Base-by-base conservation (phyloP, 2,888 invertebrate genomes). In the Cordilura impudica region DNA sequence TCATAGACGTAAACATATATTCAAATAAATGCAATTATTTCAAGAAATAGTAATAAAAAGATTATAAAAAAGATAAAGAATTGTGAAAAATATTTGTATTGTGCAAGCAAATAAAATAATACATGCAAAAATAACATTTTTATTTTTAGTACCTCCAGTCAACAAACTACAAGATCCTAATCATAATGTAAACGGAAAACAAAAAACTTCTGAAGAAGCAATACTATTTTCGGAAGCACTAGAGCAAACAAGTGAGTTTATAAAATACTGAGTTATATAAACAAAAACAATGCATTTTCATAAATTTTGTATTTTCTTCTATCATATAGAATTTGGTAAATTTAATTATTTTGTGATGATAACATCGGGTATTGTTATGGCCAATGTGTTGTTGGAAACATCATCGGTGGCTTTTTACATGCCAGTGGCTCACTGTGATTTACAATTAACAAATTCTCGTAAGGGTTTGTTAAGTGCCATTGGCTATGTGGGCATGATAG, bases 361-460 rank as follows among this genome's bases (percentile, higher is more conserved):
- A 2, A 81, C 91, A 56, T 90, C 91, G 83, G 92, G 92, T 3
- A 87, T 91, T 84, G 91, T 91, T 1, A 88, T 92, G 81, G 89
- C 90, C 43, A 90, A 91, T 82, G 91, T 91, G 67, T 69, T 87
- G 12, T 81, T 87, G 43, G 88, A 88, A 81, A 91, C 92, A 19
- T 89, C 92, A 47, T 91, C 88, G 3, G 87, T 89, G 18, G 91
- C 91, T 1, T 91, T 91, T 82, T 89, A 92, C 58, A 83, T 92
- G 23, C 92, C 92, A 0, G 90, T 91, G 4, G 91, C 89, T 4
- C 86, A 90, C 82, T 90, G 90, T 83, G 91, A 91, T 82, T 85
- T 90, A 31, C 81, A 87, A 14, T 82, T 91, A 78, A 87, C 86
- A 16, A 89, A 90, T 16, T 82, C 83, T 47, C 87, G 90, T 61